Conservation (phyloP, 2,113 vertebrate genomes). For the Coptodon rendalli region DNA sequence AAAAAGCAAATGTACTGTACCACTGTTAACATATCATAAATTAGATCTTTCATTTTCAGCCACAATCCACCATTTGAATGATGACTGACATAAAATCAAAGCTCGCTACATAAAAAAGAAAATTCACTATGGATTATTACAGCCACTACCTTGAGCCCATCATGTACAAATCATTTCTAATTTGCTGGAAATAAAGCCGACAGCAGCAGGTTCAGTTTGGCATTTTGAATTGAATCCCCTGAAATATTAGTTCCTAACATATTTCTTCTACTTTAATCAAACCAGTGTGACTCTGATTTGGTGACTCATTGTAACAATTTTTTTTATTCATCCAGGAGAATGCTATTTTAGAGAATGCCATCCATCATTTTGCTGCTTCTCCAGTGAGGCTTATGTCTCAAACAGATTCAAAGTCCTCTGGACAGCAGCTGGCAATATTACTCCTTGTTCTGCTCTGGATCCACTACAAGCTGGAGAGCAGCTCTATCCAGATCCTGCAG, state of each 20-base stretch:
- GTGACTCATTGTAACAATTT: not conserved
- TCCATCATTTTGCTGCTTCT: not conserved
- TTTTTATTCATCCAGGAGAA: not conserved
- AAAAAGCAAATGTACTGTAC: not conserved
- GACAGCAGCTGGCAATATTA: not conserved
- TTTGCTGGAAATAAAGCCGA: not conserved
- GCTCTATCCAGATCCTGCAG: not conserved
- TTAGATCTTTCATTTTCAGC: not conserved
- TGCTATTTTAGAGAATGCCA: not conserved
- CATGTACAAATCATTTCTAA: slow-evolving; percentile 7
- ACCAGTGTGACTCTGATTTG: not conserved
- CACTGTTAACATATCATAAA: slow-evolving; percentile 15
- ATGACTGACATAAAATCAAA: slow-evolving; percentile 32
- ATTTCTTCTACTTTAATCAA: not conserved
- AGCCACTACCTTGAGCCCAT: not conserved
- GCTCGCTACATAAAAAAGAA: not conserved
- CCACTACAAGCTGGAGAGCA: not conserved
- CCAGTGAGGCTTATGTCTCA: not conserved
- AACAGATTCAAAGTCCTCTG: not conserved
- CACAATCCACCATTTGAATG: not conserved
- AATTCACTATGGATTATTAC: slow-evolving; percentile 20
- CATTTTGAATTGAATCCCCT: not conserved
- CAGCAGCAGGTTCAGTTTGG: not conserved
- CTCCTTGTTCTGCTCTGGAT: not conserved
- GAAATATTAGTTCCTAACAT: not conserved